phyloP scores from a whole-genome alignment of 2,797 vertebrate species.

The Oryzias dopingdopingensis region DNA sequence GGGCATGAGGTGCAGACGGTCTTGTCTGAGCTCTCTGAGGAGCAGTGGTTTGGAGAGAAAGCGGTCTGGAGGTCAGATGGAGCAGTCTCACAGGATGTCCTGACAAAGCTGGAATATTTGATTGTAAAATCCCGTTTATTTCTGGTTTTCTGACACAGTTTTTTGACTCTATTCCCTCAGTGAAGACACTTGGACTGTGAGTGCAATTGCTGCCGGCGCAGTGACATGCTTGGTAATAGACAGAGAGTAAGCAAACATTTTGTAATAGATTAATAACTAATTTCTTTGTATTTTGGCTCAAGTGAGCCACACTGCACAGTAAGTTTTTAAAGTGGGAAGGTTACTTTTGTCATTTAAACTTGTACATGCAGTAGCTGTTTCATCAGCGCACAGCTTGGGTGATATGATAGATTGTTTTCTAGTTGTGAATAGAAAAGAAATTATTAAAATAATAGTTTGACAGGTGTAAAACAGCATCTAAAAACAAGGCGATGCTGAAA shows the following conservation, averaged over 20 bases:
- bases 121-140: neutral
- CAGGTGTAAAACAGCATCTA: too few relatives aligned
- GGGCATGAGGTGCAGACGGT: slow-evolving; percentile 57
- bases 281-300: too few relatives aligned
- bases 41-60: slow-evolving; percentile 78
- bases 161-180: slow-evolving; percentile 45
- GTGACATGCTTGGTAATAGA: slow-evolving; percentile 74
- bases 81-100: neutral
- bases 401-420: too few relatives aligned
- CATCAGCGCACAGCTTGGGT: too few relatives aligned
- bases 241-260: slow-evolving; percentile 69
- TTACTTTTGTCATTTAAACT: too few relatives aligned
- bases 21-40: slow-evolving; percentile 63
- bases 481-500: too few relatives aligned
- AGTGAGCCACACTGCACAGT: too few relatives aligned
- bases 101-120: neutral
- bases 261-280: neutral
- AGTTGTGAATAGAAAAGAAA: too few relatives aligned
- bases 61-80: slow-evolving; percentile 70
- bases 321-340: too few relatives aligned
- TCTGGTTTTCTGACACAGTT: neutral
- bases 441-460: too few relatives aligned
- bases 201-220: slow-evolving; percentile 61
- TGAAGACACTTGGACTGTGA: slow-evolving; percentile 61
- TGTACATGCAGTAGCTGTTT: too few relatives aligned